Conservation (phyloP, 2,113 vertebrate genomes). For the Sturnira hondurensis region DNA sequence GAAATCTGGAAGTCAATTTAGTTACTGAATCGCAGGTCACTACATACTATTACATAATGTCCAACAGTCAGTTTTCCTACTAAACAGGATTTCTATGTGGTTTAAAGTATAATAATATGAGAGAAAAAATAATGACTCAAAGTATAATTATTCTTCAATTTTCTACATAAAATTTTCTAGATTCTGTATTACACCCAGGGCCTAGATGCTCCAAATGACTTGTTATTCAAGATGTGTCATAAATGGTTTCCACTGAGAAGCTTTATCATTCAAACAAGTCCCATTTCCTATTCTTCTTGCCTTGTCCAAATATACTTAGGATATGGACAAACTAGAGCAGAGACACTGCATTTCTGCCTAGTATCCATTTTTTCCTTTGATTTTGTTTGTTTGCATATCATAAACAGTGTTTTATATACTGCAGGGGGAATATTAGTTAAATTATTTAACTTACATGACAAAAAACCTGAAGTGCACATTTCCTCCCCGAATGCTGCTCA, state of each 20-base stretch:
- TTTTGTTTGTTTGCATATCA: background rate
- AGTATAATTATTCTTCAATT: background rate
- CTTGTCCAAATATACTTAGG: background rate
- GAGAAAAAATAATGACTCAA: background rate
- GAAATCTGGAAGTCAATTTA: background rate
- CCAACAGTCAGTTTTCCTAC: background rate
- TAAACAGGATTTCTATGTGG: background rate
- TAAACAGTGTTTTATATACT: background rate
- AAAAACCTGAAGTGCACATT: background rate
- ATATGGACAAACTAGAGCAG: background rate
- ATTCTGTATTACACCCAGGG: background rate
- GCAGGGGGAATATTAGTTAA: background rate
- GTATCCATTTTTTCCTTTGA: background rate
- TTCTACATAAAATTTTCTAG: background rate
- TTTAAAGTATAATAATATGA: background rate
- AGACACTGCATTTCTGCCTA: background rate
- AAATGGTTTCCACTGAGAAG: background rate
- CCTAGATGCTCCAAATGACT: background rate
- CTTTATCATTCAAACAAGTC: background rate
- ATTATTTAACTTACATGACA: constrained; percentile 17
- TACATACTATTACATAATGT: background rate
- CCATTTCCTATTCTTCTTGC: background rate
- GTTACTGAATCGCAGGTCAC: background rate
- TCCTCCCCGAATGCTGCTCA: constrained; percentile 29
- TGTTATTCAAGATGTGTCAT: background rate